Base-by-base conservation (phyloP, 2,888 invertebrate species). In the Antheraea assamensis region DNA sequence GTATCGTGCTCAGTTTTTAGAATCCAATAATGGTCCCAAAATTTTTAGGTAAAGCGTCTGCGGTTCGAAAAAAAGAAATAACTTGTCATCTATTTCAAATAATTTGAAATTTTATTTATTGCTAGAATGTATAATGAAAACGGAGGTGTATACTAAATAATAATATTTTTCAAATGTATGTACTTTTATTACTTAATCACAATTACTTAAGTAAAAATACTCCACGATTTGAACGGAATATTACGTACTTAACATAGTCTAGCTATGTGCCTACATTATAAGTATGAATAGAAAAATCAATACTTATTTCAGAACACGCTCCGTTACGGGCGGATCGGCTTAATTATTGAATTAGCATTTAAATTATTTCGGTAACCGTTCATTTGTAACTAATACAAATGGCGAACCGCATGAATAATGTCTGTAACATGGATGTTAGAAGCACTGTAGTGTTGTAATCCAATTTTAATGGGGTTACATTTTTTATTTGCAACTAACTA, bases 291-390 rank as follows among this genome's bases (percentile, higher is more conserved):
- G 82, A 84, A 83, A 82, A 88, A 90, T 91, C 92, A 88, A 92
- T 91, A 89, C 87, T 81, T 83, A 83, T 83, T 82, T 79, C 83
- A 84, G 81, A 85, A 86, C 87, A 85, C 85, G 85, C 83, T 85
- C 87, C 83, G 91, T 90, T 90, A 90, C 92, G 89, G 90, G 87
- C 86, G 90, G 91, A 87, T 88, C 90, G 90, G 87, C 87, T 94
- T 95, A 95, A 95, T 95, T 95, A 95, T 93, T 90, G 93, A 92
- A 95, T 95, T 95, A 94, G 95, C 95, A 95, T 95, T 93, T 95
- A 95, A 95, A 95, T 95, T 90, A 95, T 95, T 94, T 95, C 90
- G 95, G 94, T 92, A 94, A 92, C 94, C 95, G 91, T 94, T 94
- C 95, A 94, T 94, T 95, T 95, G 95, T 94, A 93, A 95, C 94